Evolutionary conservation across 1,140 invertebrate species (phyloP).

Genomic region (Pachyrhynchus sulphureomaculatus): DNA sequence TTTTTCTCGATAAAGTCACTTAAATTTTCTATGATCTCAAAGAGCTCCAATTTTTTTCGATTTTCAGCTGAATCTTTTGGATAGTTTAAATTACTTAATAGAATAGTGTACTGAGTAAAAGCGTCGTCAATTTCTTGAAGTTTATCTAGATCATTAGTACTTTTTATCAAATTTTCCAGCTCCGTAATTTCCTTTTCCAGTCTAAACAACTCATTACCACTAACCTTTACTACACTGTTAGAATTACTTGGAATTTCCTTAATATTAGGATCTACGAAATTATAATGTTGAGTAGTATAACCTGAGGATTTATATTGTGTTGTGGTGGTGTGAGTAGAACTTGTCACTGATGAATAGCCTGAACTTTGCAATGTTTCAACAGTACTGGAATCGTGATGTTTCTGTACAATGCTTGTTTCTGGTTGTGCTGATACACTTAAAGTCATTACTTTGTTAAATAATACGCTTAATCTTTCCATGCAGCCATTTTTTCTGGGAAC

Average conservation of each 20-base stretch:
- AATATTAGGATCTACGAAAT: background rate
- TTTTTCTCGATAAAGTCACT: conserved; percentile 17
- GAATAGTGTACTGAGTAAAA: background rate
- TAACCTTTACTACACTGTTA: background rate
- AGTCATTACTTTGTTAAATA: conserved; percentile 2
- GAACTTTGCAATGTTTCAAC: background rate
- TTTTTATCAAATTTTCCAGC: background rate
- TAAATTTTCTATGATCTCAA: conserved; percentile 26
- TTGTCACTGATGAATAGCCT: background rate
- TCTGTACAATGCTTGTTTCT: no score
- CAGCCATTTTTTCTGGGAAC: conserved; percentile 20
- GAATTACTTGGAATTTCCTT: background rate
- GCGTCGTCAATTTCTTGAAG: conserved; percentile 17
- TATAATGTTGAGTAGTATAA: background rate
- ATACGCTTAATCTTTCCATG: background rate
- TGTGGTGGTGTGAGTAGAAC: background rate
- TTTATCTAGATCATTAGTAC: background rate
- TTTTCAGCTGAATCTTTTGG: conserved; percentile 4
- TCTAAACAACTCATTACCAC: background rate
- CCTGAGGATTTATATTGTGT: background rate
- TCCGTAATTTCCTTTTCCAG: conserved; percentile 23
- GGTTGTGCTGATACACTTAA: background rate
- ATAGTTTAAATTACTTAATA: conserved; percentile 1
- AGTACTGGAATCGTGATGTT: background rate
- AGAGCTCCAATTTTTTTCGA: background rate